phyloP scores from a whole-genome alignment of 2,888 invertebrate species.

The Phasia obesa region DNA sequence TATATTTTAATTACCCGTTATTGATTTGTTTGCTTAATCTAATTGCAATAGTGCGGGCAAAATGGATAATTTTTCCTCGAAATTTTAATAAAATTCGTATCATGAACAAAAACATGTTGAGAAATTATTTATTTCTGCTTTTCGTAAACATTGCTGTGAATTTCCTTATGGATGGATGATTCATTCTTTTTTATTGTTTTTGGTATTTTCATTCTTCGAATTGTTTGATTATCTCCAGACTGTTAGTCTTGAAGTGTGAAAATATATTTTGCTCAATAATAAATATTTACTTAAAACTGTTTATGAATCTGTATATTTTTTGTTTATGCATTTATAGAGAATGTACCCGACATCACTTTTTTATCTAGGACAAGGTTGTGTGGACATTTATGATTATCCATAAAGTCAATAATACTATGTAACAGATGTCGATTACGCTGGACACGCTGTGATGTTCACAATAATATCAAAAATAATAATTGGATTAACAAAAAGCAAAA shows the following conservation, averaged over 20 bases:
- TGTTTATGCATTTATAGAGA: background rate
- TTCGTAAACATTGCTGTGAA: constrained; percentile 43
- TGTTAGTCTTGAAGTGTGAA: constrained; percentile 66
- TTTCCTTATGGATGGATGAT: constrained; percentile 51
- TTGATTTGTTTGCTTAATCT: background rate
- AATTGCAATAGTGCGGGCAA: background rate
- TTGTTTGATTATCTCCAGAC: constrained; percentile 66
- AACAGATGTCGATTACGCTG: too few relatives aligned
- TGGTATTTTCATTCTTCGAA: constrained; percentile 42
- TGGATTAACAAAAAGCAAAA: too few relatives aligned
- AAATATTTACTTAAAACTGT: constrained; percentile 58
- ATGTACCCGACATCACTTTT: background rate
- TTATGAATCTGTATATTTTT: constrained; percentile 10
- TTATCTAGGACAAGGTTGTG: constrained; percentile 35
- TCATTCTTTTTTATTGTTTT: constrained; percentile 43
- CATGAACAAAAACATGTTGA: constrained; percentile 2
- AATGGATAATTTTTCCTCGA: constrained; percentile 30
- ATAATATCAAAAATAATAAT: too few relatives aligned
- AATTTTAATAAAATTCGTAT: constrained; percentile 34
- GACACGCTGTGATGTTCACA: too few relatives aligned
- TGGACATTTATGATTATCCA: background rate
- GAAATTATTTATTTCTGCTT: constrained; percentile 28
- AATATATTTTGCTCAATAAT: constrained; percentile 43
- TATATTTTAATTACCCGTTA: too few relatives aligned
- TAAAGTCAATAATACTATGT: too few relatives aligned